Evolutionary conservation across 2,888 invertebrate genomes (phyloP).

Genomic region (Drosophila nr. fundita): DNA sequence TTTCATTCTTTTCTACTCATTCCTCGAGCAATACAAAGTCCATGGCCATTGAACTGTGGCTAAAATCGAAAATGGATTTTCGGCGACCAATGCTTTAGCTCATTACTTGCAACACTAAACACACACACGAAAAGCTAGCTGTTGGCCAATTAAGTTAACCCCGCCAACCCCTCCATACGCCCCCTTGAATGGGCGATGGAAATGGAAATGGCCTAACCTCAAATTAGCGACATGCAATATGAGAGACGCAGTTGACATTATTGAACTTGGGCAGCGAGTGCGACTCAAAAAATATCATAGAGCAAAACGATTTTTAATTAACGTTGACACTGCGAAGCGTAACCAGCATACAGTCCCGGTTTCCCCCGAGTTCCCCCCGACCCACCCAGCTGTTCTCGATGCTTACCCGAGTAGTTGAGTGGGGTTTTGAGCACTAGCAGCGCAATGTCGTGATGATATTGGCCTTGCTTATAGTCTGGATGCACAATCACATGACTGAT

Average conservation of each 20-base stretch:
- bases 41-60: conserved; percentile 50
- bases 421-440: conserved; percentile 89
- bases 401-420: conserved; percentile 88
- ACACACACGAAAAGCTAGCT: conserved; percentile 30
- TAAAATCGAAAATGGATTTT: conserved; percentile 33
- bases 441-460: conserved; percentile 90
- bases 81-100: conserved; percentile 13
- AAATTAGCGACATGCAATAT: conserved; percentile 70
- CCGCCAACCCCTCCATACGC: not conserved
- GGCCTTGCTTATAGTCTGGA: conserved; percentile 89
- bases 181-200: conserved; percentile 3
- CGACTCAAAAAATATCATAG: conserved; percentile 44
- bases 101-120: conserved; percentile 63
- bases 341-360: conserved; percentile 20
- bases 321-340: conserved; percentile 63
- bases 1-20: not conserved
- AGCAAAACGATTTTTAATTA: conserved; percentile 80
- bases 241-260: conserved; percentile 54
- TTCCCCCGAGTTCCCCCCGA: not conserved
- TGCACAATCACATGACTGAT: conserved; percentile 92
- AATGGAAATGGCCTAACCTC: conserved; percentile 35
- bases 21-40: conserved; percentile 34
- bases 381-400: not conserved
- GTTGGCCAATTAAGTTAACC: conserved; percentile 42
- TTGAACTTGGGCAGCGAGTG: conserved; percentile 64